phyloP scores from a whole-genome alignment of 2,888 invertebrate genomes.

The Brassicogethes aeneus region DNA sequence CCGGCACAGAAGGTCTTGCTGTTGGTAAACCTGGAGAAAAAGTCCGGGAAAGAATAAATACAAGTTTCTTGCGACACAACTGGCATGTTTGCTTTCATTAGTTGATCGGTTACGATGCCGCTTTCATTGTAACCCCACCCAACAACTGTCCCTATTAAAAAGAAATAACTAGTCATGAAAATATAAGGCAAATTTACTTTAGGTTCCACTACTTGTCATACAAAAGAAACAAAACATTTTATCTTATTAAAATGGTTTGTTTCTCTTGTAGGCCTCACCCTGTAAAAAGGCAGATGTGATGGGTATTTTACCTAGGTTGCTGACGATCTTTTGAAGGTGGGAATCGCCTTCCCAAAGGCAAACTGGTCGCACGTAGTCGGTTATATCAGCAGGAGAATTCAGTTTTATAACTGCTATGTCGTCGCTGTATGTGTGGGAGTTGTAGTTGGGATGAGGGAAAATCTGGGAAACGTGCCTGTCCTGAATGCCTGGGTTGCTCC shows the following conservation, averaged over 20 bases:
- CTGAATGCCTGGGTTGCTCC: conserved; percentile 36
- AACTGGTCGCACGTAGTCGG: conserved; percentile 34
- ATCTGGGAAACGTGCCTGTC: conserved; percentile 31
- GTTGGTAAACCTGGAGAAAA: conserved; percentile 51
- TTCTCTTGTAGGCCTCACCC: no score
- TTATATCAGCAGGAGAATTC: conserved; percentile 25
- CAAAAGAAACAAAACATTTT: background rate
- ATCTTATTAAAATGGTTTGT: no score
- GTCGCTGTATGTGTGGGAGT: conserved; percentile 28
- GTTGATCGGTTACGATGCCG: conserved; percentile 48
- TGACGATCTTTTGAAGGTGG: conserved; percentile 21
- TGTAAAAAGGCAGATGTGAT: no score
- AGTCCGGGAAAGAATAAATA: conserved; percentile 51
- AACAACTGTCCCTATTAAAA: conserved; percentile 33
- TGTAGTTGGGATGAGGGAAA: conserved; percentile 31
- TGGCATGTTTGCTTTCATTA: conserved; percentile 51
- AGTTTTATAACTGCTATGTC: conserved; percentile 36
- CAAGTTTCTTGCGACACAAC: conserved; percentile 51
- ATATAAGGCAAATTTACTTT: background rate
- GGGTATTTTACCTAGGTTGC: conserved; percentile 28
- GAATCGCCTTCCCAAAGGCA: conserved; percentile 33
- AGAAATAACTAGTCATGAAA: no score
- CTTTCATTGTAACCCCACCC: conserved; percentile 50
- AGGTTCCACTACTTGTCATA: background rate
- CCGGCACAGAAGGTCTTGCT: conserved; percentile 46